Percentiles rank a stretch among this genome's conserved stretches.
Evolutionary conservation across 1,140 invertebrate species (phyloP).

Genomic region (Hydropsyche tenuis): DNA sequence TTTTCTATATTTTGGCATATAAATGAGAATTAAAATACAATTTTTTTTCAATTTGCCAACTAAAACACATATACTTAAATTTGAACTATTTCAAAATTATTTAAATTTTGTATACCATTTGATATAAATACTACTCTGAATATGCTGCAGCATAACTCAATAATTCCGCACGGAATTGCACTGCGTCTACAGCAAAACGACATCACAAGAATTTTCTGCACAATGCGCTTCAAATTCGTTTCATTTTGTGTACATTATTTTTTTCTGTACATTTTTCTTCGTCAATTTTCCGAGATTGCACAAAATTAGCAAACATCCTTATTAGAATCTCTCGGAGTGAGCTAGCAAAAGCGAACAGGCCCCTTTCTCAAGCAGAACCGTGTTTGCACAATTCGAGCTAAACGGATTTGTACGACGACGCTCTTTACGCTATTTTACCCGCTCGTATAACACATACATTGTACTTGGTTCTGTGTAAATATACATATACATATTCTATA

Average conservation of each 20-base stretch:
- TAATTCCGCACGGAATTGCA: too few species aligned
- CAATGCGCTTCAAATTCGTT: background rate
- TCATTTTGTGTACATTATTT: slow-evolving; percentile 7
- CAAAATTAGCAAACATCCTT: slow-evolving; percentile 33
- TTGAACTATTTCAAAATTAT: too few species aligned
- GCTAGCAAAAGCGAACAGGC: background rate
- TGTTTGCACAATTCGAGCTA: slow-evolving; percentile 38
- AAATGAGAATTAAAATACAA: too few species aligned
- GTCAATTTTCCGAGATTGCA: background rate
- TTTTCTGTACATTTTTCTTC: background rate
- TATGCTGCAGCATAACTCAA: too few species aligned
- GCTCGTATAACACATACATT: background rate
- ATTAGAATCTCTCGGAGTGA: background rate
- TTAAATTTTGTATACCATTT: too few species aligned
- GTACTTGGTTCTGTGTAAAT: background rate
- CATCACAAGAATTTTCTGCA: too few species aligned
- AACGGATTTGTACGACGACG: slow-evolving; percentile 39
- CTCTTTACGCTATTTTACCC: too few species aligned
- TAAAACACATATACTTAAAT: too few species aligned
- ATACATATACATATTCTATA: background rate
- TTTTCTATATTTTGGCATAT: too few species aligned
- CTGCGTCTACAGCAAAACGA: too few species aligned
- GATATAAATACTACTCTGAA: too few species aligned
- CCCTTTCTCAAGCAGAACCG: slow-evolving; percentile 26
- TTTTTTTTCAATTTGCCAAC: too few species aligned